A percentile compares a stretch with the other conserved stretches of the same genome.
phyloP scores from a whole-genome alignment of 2,113 vertebrate genomes.

The Brachirus orientalis region DNA sequence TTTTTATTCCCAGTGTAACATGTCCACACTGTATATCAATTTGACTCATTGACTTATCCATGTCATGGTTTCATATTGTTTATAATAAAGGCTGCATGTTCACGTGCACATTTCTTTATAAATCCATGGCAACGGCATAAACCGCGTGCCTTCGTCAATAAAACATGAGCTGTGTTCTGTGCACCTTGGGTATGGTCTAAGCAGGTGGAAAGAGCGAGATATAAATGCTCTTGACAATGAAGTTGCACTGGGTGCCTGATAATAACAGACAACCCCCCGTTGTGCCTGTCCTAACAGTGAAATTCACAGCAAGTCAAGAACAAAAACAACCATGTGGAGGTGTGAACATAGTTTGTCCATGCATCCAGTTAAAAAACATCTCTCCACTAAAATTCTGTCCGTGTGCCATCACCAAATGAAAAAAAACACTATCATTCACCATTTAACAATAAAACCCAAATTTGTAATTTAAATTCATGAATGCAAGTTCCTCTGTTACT shows the following conservation, averaged over 20 bases:
- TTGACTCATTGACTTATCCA: not conserved
- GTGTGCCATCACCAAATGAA: conserved; percentile 4
- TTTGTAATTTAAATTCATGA: conserved; percentile 42
- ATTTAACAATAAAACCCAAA: conserved; percentile 41
- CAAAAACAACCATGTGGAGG: not conserved
- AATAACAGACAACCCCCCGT: conserved; percentile 16
- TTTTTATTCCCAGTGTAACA: not conserved
- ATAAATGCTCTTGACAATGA: conserved; percentile 11
- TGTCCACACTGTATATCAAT: not conserved
- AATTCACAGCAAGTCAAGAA: conserved; percentile 30
- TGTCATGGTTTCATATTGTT: not conserved
- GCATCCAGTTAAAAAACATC: conserved; percentile 15
- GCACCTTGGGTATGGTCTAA: not conserved
- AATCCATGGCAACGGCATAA: conserved; percentile 5
- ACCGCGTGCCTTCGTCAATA: not conserved
- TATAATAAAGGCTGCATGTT: not conserved
- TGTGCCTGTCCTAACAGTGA: not conserved
- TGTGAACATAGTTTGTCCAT: conserved; percentile 5
- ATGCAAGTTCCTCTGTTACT: conserved; percentile 31
- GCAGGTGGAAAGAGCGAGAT: not conserved
- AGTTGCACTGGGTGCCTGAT: conserved; percentile 21
- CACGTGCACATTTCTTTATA: not conserved
- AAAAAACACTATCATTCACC: conserved; percentile 13
- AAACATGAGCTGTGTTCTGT: not conserved
- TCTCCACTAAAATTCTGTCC: conserved; percentile 10